Conservation (phyloP, 2,797 vertebrate genomes). For the Lacerta viridis region DNA sequence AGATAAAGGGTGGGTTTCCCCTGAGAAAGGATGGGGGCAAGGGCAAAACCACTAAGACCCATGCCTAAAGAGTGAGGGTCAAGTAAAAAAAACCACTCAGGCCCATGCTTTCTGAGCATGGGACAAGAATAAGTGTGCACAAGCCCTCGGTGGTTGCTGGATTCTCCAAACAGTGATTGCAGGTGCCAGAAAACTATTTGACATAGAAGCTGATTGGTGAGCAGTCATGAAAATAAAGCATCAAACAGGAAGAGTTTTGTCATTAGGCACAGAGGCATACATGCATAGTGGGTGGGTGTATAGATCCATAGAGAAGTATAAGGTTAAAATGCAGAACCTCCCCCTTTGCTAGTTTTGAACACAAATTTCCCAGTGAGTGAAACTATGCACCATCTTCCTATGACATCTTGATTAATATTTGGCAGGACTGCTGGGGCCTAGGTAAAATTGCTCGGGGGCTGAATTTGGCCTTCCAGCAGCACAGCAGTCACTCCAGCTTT, state of each 20-base stretch:
- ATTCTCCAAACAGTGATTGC: background rate
- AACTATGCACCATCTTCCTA: background rate
- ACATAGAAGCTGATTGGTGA: background rate
- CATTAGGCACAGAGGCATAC: too few relatives aligned
- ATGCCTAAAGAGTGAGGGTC: too few relatives aligned
- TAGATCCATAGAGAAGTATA: background rate
- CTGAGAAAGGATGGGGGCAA: too few relatives aligned
- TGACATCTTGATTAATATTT: conserved; percentile 24
- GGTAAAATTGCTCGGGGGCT: background rate
- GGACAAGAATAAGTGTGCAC: too few relatives aligned
- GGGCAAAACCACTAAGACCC: too few relatives aligned
- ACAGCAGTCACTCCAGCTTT: background rate
- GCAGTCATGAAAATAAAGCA: background rate
- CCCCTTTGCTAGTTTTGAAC: background rate
- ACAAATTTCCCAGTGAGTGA: background rate
- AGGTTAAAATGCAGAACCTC: background rate
- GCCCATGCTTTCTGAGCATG: too few relatives aligned
- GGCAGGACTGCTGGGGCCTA: background rate
- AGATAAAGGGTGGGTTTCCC: too few relatives aligned
- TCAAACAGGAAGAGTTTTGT: background rate
- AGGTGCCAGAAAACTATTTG: background rate
- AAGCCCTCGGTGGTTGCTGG: background rate
- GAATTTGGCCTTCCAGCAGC: background rate
- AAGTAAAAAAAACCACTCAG: too few relatives aligned
- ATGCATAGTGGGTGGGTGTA: background rate